Base-by-base conservation (phyloP, 2,797 vertebrate species). In the Etheostoma nigrum region DNA sequence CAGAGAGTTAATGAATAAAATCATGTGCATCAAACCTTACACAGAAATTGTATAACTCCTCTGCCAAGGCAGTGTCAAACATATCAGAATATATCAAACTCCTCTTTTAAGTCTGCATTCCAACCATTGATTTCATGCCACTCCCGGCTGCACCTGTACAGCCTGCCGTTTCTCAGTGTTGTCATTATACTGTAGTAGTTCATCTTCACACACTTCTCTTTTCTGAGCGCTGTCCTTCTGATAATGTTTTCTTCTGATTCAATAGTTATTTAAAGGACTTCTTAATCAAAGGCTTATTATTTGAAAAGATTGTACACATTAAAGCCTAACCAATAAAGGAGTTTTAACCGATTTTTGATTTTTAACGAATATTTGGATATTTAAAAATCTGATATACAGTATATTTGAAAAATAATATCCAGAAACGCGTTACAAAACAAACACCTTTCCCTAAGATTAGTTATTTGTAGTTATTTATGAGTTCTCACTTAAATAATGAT, bases 111-210 rank as follows among this genome's bases (percentile, higher is more conserved):
- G 33, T 44, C 19, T 45, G 36, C 47, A 60, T 11, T 52, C 51
- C 40, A 30, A 18, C 14, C 23, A 71, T 16, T 19, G 6, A 72
- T 27, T 25, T 47, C 18, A 14, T 48, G 16, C 25, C 6, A 30
- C 6, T 47, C 15, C 44, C 19, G 42, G 15, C 36, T 40, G 9
- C 9, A 40, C 36, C 36, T 11, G 36, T 3, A 40, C 1, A 40
- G 36, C 36, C 47, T 16, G 19, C 18, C 19, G 11, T 49, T 4
- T 27, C 42, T 60, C 40, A n/a, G 0, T 23, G 21, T 44, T 61
- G 3, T 55, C 15, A 30, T 52, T 52, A 40, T 10, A 40, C 45
- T 18, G 18, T 2, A 0, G 18, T 2, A 0, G 4, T 18, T 36
- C 33, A 40, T 58, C 11, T 40, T 36, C 18, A 58, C 55, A 36